These are phyloP conservation scores for Oikopleura dioica DNA, from an alignment of 23 tunicate species.

Conservation along the genomic window DNA sequence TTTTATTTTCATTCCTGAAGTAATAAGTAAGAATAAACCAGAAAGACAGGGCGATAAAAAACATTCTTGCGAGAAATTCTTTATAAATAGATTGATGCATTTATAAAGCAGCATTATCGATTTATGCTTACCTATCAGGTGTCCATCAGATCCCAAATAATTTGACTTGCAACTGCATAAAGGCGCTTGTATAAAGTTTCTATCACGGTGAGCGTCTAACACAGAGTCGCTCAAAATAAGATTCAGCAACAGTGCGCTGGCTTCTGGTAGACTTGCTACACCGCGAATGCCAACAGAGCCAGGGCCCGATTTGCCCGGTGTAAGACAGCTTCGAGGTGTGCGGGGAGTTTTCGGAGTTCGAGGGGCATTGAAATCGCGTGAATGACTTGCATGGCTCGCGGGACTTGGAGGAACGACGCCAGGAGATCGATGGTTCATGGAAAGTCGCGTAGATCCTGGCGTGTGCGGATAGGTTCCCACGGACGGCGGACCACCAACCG, in stretches of 20 bases:
- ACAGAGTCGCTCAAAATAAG: not conserved
- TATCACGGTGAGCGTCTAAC: conserved; percentile 1
- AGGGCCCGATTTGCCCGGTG: not conserved
- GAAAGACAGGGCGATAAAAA: not conserved
- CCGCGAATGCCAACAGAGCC: conserved; percentile 1
- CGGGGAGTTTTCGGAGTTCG: not conserved
- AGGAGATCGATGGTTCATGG: not conserved
- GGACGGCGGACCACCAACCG: conserved; percentile 2
- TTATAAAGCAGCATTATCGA: no score
- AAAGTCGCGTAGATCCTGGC: not conserved
- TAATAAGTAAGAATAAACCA: not conserved
- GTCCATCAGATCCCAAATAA: conserved; percentile 5
- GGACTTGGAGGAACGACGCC: not conserved
- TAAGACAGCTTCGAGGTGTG: not conserved
- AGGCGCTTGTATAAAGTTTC: conserved; percentile 8
- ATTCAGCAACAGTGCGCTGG: not conserved
- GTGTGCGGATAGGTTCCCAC: conserved; percentile 4
- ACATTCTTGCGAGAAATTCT: not conserved
- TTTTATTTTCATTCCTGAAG: conserved; percentile 10
- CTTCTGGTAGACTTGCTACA: not conserved
- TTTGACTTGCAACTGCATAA: not conserved
- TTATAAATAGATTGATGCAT: not conserved
- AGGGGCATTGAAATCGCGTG: not conserved
- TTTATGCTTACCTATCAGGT: not conserved
- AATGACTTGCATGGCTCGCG: no score